Conservation (phyloP, 2,113 vertebrate species). For the Marmota monax region DNA sequence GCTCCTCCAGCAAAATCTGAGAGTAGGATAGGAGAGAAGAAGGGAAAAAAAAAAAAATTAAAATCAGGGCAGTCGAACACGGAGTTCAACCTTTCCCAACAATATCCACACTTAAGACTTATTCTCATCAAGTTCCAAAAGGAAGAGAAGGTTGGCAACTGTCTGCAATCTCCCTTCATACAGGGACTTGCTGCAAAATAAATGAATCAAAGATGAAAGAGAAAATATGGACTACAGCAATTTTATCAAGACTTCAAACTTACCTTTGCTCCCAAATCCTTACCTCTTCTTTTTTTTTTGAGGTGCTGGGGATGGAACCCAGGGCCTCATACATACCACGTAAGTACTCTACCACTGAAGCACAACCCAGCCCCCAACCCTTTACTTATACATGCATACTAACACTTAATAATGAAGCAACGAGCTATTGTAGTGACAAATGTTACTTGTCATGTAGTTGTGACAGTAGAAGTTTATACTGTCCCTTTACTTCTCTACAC, state of each 20-base stretch:
- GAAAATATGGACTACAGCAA: background rate
- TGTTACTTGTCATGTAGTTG: background rate
- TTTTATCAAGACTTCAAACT: background rate
- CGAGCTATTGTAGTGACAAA: background rate
- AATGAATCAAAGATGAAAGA: background rate
- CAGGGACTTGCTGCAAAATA: background rate
- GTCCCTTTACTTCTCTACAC: background rate
- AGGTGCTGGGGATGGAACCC: too few relatives aligned
- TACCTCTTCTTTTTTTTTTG: background rate
- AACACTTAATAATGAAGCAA: background rate
- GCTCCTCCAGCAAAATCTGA: conserved; percentile 93
- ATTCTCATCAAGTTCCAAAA: conserved; percentile 49
- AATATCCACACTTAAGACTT: background rate
- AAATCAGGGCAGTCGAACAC: conserved; percentile 65
- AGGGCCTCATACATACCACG: too few relatives aligned
- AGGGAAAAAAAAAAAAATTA: background rate
- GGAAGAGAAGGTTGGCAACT: background rate
- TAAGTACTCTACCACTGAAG: too few relatives aligned
- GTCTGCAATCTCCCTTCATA: background rate
- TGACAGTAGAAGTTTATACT: background rate
- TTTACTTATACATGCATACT: background rate
- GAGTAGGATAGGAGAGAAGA: background rate
- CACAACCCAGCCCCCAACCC: background rate
- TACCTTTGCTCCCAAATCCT: conserved; percentile 5
- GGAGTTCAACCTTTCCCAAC: background rate